Evolutionary conservation across 2,888 invertebrate species (phyloP), one percentile per base, ranked within the genome.

Genomic region (Punctoribates punctum): DNA sequence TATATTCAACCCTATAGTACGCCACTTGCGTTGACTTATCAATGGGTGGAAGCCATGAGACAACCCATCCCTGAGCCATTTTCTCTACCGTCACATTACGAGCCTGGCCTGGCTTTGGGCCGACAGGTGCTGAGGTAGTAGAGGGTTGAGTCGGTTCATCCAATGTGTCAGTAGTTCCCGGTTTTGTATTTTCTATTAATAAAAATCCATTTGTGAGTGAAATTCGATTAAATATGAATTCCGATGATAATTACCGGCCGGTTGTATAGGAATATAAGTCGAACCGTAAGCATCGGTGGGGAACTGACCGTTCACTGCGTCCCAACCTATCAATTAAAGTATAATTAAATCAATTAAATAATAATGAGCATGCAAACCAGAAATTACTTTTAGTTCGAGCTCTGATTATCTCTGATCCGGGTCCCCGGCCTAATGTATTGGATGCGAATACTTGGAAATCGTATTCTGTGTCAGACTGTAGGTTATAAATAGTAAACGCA

Each of bases 361-460:
- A 34, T 67, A 17, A 38, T n/a, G n/a, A n/a, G n/a, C n/a, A n/a
- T n/a, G n/a, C n/a, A n/a, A n/a, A n/a, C n/a, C n/a, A n/a, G n/a
- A 17, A 23, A 34, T 87, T 87, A 96, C 96, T 94, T 83, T 92
- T 87, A 77, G 96, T 96, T 83, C 90, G 88, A 81, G 94, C 91
- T 77, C 91, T 92, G 83, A 96, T 91, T 78, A 92, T 89, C 85
- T 94, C 92, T 86, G 96, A 96, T 89, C 93, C 92, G 91, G 95
- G 92, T 79, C 96, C 96, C 83, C 96, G 94, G 79, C 97, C 96
- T 76, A 95, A 89, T 17, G 92, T 90, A 85, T 97, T 97, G 83
- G 94, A 92, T 77, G 96, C 94, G 81, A 96, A 90, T 77, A 97
- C 94, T 87, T 95, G 94, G 85, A 97, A 96, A 86, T 97, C 96